Percentiles rank a stretch among this genome's conserved stretches.
These are phyloP conservation scores for Caenorhabditis imperialis DNA, from an alignment of 2,888 invertebrate species.

Conservation along the genomic window DNA sequence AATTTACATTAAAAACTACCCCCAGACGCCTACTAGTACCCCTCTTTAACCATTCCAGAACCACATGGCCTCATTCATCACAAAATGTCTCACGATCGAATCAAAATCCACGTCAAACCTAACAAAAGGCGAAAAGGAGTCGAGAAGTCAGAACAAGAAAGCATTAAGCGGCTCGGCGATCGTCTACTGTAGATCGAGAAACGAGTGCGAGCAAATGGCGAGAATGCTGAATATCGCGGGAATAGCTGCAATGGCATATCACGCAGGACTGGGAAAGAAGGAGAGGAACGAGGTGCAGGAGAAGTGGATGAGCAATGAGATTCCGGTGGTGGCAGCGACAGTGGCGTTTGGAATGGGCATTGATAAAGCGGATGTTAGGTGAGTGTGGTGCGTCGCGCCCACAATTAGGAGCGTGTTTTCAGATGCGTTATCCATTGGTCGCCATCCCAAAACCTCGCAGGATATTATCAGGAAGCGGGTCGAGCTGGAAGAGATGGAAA, in stretches of 20 bases:
- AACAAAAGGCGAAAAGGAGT: slow-evolving; percentile 26
- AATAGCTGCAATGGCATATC: slow-evolving; percentile 67
- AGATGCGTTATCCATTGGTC: slow-evolving; percentile 98
- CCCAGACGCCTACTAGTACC: too few relatives aligned
- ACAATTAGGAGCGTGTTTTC: slow-evolving; percentile 27
- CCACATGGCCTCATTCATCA: slow-evolving; percentile 81
- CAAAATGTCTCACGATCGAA: slow-evolving; percentile 45
- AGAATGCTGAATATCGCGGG: slow-evolving; percentile 83
- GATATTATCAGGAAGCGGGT: slow-evolving; percentile 95
- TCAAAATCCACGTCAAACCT: slow-evolving; percentile 9
- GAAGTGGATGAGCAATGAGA: slow-evolving; percentile 91
- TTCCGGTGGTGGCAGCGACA: slow-evolving; percentile 93
- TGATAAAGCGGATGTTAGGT: slow-evolving; percentile 93
- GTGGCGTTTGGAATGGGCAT: slow-evolving; percentile 99
- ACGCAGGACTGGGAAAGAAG: slow-evolving; percentile 75
- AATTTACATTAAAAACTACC: too few relatives aligned
- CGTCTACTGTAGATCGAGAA: slow-evolving; percentile 93
- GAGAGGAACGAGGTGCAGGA: slow-evolving; percentile 87
- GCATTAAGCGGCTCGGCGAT: slow-evolving; percentile 82
- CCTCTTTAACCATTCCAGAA: too few relatives aligned
- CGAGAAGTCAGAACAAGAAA: slow-evolving; percentile 34
- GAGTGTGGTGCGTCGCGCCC: too few relatives aligned
- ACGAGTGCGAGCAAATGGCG: slow-evolving; percentile 90
- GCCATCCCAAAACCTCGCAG: slow-evolving; percentile 92
- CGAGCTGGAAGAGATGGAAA: slow-evolving; percentile 95